These are phyloP conservation scores for Malurus leucopterus DNA, from an alignment of 2,797 vertebrate species.

Conservation along the genomic window DNA sequence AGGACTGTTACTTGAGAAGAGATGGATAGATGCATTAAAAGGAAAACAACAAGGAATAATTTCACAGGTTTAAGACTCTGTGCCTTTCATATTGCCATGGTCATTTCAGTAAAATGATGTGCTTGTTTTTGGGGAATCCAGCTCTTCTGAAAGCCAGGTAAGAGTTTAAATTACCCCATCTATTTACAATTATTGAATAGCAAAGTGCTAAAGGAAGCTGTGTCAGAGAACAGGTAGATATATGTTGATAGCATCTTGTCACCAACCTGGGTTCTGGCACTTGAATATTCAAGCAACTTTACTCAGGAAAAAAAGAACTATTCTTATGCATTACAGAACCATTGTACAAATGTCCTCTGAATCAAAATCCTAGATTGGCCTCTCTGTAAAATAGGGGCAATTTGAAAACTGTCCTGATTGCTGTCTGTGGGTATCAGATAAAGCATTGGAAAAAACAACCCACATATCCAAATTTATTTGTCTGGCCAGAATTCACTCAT, in stretches of 20 bases:
- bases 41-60: neutral
- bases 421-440: neutral
- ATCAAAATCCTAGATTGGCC: neutral
- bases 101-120: neutral
- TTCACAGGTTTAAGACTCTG: neutral
- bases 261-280: neutral
- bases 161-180: neutral
- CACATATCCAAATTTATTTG: neutral
- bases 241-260: neutral
- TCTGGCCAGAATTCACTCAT: fast-evolving
- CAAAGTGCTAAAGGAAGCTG: neutral
- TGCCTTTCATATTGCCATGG: neutral
- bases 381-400: neutral
- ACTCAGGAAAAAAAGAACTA: neutral
- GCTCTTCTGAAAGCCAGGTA: neutral
- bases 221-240: neutral
- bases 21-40: neutral
- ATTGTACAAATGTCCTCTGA: neutral
- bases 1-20: neutral
- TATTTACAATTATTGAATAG: neutral
- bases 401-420: neutral
- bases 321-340: neutral
- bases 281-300: neutral
- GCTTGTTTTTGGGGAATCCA: neutral
- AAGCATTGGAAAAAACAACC: neutral